Evolutionary conservation across 92 coral and sea anemone genomes (phyloP), one percentile per base, ranked within the genome.

Genomic region (Epizoanthus illoricatus): DNA sequence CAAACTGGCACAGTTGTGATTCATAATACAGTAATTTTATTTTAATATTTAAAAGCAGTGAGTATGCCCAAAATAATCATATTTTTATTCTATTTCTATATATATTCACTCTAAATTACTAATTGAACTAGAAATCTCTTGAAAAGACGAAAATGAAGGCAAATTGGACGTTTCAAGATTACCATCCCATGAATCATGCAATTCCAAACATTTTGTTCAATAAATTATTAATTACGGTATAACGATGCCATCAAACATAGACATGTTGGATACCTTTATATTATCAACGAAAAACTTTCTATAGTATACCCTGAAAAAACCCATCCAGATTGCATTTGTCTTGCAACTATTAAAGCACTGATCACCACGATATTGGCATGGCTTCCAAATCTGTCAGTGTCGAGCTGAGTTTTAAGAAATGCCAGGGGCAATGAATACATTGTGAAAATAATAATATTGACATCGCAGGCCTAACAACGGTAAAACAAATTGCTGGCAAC

Each of bases 181-280:
- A 39, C 42, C 52, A 33, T 13, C 67, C 55, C 23, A 54, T 39
- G 39, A 28, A 75, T 52, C 15, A 52, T 52, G 62, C 15, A 75
- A 59, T 58, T 13, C 16, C 81, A 75, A 43, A 12, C 69, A 20
- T 75, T 68, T 36, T 75, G 36, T 59, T 24, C 18, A 60, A 75
- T 75, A 75, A 75, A 75, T 75, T 59, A 75, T 75, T 75, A 39
- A 75, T 75, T 28, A 28, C 33, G 33, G 33, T 17, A 12, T 18
- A 21, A 20, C 33, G 23, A 18, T 43, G 59, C 39, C 49, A 71
- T 5, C 7, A 18, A 18, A 18, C 12, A 71, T 8, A 42, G 39
- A 39, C 23, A 7, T 18, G 12, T 11, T 13, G 40, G 41, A 71
- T 65, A 11, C 5, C 15, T 24, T 5, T 64, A 7, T 18, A 17